Evolutionary conservation across 1,140 invertebrate species (phyloP), one percentile per base, ranked within the genome.

Genomic region (Drosophila sucinea): DNA sequence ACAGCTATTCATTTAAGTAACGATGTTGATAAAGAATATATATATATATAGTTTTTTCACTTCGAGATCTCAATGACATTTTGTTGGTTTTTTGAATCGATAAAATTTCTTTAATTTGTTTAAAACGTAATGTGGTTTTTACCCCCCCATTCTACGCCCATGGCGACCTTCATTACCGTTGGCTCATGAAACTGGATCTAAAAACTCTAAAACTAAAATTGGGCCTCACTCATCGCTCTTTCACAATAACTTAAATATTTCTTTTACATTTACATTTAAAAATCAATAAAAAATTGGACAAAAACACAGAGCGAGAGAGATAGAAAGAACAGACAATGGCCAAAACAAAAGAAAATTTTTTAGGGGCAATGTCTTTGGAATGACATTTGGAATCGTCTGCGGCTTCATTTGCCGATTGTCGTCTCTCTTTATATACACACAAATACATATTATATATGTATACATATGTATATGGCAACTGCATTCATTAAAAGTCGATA

Each of bases 401-500:
- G 44, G 23, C 44, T 51, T 51, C 44, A 51, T 51, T 51, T 51
- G 44, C 44, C 44, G 44, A 51, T 51, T 51, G 44, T 51, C 44
- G 10, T 17, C 17, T 17, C 17, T 17, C 17, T 17, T 17, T 38
- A 38, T 38, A 38, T 38, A 38, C 33, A 35, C 8, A 4, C 8
- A 6, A 7, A 35, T 35, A 35, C 8, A 35, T 35, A 6, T 10
- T 47, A 47, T 51, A 51, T 41, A 17, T 3, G 4, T n/a, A 17
- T 0, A 44, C 63, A 56, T 47, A 62, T 47, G 58, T 67, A 65
- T 60, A 70, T 65, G 73, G 78, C 56, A 62, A 75, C 76, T 77
- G 78, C 78, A 75, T 86, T 85, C 78, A 85, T 85, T 86, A 85
- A 85, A 75, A 81, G 55, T 38, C 74, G 72, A 85, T 85, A 80